A percentile compares a stretch with the other conserved stretches of the same genome.
These are phyloP conservation scores for Papilio machaon DNA, from an alignment of 1,140 invertebrate genomes.

Conservation along the genomic window DNA sequence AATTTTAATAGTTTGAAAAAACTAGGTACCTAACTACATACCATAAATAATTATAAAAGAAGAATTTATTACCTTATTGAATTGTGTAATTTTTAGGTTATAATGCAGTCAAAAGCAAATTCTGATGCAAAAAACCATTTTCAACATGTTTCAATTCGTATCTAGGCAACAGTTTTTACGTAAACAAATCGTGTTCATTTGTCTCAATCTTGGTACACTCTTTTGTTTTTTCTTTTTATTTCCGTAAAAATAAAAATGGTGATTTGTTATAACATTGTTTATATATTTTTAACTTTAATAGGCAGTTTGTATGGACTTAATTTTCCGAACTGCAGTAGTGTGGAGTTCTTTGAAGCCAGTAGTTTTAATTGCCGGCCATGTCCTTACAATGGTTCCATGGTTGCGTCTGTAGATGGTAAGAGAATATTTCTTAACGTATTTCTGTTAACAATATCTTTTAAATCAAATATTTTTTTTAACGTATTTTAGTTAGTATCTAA, in stretches of 20 bases:
- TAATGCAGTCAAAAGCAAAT: neutral
- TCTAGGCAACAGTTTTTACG: constrained; percentile 6
- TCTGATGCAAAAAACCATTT: neutral
- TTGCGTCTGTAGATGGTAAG: constrained; percentile 66
- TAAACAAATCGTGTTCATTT: neutral
- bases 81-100: too few species aligned
- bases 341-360: constrained; percentile 64
- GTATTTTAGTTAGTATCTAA: too few species aligned
- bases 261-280: neutral
- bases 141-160: neutral
- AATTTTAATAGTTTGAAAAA: too few species aligned
- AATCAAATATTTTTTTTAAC: too few species aligned
- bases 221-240: neutral
- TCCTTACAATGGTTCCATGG: constrained; percentile 60
- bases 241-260: neutral
- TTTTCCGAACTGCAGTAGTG: constrained; percentile 57
- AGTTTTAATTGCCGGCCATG: constrained; percentile 60
- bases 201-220: neutral
- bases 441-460: too few species aligned
- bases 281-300: constrained; percentile 30
- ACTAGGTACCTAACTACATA: too few species aligned
- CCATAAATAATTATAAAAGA: too few species aligned
- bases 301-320: constrained; percentile 46
- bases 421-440: neutral
- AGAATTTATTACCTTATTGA: neutral